A percentile compares a stretch with the other conserved stretches of the same genome.
phyloP scores from a whole-genome alignment of 2,797 vertebrate species.

The Peromyscus aztecus region DNA sequence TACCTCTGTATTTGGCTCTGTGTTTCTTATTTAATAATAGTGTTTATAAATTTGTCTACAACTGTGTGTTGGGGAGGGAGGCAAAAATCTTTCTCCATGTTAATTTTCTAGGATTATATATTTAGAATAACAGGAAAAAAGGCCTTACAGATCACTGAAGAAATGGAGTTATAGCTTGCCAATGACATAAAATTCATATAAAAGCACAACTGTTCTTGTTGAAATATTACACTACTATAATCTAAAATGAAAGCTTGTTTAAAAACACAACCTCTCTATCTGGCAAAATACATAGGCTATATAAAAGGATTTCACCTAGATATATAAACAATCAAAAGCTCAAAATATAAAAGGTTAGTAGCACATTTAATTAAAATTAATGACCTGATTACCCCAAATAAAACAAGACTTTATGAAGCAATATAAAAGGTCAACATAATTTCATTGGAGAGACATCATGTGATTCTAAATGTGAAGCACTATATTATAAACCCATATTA shows the following conservation, averaged over 20 bases:
- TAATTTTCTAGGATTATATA: neutral
- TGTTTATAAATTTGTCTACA: no score
- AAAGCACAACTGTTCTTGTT: neutral
- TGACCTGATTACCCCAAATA: conserved; percentile 23
- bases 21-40: no score
- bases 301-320: neutral
- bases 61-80: no score
- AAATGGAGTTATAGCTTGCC: neutral
- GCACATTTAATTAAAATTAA: conserved; percentile 64
- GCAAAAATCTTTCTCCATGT: neutral
- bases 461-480: conserved; percentile 3
- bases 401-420: conserved; percentile 37
- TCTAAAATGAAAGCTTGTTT: neutral
- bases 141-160: neutral
- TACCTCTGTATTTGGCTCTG: no score
- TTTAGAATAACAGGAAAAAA: neutral
- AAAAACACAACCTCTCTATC: neutral
- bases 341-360: neutral
- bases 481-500: neutral
- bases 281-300: neutral
- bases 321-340: conserved; percentile 9
- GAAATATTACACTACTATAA: neutral
- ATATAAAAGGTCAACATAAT: conserved; percentile 46
- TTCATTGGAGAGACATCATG: neutral
- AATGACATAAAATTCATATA: neutral